Base-by-base conservation (phyloP, 1,140 invertebrate species). In the Drosophila pseudoananassae region DNA sequence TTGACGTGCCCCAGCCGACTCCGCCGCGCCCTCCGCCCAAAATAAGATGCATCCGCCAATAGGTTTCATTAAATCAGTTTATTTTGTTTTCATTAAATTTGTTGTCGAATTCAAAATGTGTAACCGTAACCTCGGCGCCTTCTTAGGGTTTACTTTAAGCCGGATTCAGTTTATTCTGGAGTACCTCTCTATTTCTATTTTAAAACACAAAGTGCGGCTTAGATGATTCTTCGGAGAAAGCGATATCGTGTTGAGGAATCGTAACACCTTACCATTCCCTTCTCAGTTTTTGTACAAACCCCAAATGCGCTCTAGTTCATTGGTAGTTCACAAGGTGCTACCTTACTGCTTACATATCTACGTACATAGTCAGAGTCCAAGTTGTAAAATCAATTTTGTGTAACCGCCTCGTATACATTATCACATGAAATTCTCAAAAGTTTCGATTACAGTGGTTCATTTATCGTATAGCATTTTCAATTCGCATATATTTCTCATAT, bases 351-450 rank as follows among this genome's bases (percentile, higher is more conserved):
- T 69, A 69, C n/a, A 50, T 20, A 36, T 14, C 25, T 54, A 63
- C 46, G 36, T 31, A 33, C 43, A 59, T 71, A 71, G 54, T 71
- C 23, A 31, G 71, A 71, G 66, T 71, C 70, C 65, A 58, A 73
- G 43, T 72, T 61, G 56, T 73, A 73, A 73, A 73, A 73, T 73
- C 68, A 73, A 73, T 60, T 61, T 58, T 63, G 59, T 52, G 50
- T 46, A 69, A 69, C 58, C 65, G 53, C 65, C 53, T 88, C 83
- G 83, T 88, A 88, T 88, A 88, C 83, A 58, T 90, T 90, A 90
- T 90, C 89, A 90, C 89, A 90, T 85, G 83, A 90, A 84, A 90
- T 88, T 85, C 63, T 78, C 59, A 49, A 82, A 87, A 90, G 73
- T 81, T 85, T 49, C 84, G 76, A 89, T 72, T 84, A 73, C 65